Base-by-base conservation (phyloP, 2,888 invertebrate species). In the Heterodera filipjevi region DNA sequence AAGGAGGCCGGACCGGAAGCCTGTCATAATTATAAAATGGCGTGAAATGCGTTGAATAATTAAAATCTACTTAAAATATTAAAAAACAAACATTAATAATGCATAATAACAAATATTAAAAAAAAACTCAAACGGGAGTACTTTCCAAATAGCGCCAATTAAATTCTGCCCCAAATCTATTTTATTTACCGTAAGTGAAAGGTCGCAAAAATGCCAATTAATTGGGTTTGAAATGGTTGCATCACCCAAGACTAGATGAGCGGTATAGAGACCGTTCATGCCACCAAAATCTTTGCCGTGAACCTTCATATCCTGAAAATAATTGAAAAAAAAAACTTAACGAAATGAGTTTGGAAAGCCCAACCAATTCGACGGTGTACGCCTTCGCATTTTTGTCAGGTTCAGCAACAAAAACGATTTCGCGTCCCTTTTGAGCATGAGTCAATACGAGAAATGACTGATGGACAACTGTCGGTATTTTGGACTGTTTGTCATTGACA, bases 371-470 rank as follows among this genome's bases (percentile, higher is more conserved):
- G 83, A 96, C 94, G 91, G 94, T 95, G 90, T 97, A 96, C 39
- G 89, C 89, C 78, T 83, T 84, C 72, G 77, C n/a, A 8, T 59
- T 72, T 59, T 80, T 76, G 78, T 81, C 86, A 3, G 93, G 93
- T 89, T 97, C 96, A 0, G 96, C 95, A 6, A 98, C 94, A 90
- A 95, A 97, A 86, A 96, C 93, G 73, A 95, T 94, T 91, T 98
- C 98, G 81, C 93, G 93, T n/a, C 92, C 91, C 0, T 92, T 92
- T 74, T 89, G 87, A 27, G 91, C 90, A 85, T 94, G 92, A 64
- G 92, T 92, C 70, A 96, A 92, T 73, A 94, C 92, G 39, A 96
- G 92, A 90, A 96, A 96, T 0, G 94, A 94, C 87, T 91, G 92
- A 82, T 92, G 92, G 75, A 90, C 93, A 59, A 92, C 90, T 88